Evolutionary conservation across 2,797 vertebrate genomes (phyloP), one percentile per base, ranked within the genome.

Genomic region (Lacerta agilis): DNA sequence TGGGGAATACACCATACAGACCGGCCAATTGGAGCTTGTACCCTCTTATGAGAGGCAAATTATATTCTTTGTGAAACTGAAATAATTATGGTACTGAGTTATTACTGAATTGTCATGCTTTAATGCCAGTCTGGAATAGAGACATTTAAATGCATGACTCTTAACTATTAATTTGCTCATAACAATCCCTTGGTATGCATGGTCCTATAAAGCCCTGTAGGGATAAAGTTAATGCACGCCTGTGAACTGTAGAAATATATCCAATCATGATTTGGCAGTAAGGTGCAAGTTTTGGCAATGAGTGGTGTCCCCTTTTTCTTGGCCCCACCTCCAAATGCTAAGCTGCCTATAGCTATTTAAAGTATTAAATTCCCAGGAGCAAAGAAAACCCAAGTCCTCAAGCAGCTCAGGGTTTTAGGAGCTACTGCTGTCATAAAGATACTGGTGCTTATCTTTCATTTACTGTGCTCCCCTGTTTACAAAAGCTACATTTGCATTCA

Each of bases 361-460:
- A 82, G 86, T 92, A 91, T 91, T 89, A 92, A 92, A 94, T 88
- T 90, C 86, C 86, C 18, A 69, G 85, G 83, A 80, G 90, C 89
- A 93, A 91, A 84, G 69, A 89, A 79, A 92, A n/a, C 87, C 88
- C 89, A 91, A 91, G 88, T 89, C 89, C 91, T 90, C 87, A 17
- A 33, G 79, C 1, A 58, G 89, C 93, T 94, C 90, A 61, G 69
- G 88, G 85, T 79, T 90, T 86, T 86, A 91, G 93, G 86, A 71
- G 86, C 83, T 92, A 90, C 88, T 82, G 3, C 83, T 87, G 92
- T 90, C 83, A 89, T 92, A 90, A 91, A 69, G 33, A 77, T 58
- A 86, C 33, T 29, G 18, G 49, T 69, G 15, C 25, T 45, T 64
- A 41, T 85, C 25, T 85, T 85, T 15, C 27, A 85, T 55, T 76